Evolutionary conservation across 2,113 vertebrate genomes (phyloP).

Genomic region (Amazona guildingii): DNA sequence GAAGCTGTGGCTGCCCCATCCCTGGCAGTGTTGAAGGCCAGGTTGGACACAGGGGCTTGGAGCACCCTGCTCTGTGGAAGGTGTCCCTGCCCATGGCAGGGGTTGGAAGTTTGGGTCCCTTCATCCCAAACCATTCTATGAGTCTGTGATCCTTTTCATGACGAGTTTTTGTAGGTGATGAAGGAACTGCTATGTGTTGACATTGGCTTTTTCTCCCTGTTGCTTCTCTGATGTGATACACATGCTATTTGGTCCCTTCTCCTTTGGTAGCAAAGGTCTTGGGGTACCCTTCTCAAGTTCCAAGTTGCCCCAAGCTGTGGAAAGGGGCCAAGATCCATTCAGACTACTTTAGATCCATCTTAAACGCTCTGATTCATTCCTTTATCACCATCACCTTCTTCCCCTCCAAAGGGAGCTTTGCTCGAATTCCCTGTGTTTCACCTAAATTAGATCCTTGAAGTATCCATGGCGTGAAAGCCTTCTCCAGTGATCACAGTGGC

Average conservation of each 20-base stretch:
- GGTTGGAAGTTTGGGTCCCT: not conserved
- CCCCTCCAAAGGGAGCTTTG: not conserved
- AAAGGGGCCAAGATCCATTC: not conserved
- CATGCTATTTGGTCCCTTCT: not conserved
- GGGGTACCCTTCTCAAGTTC: not conserved
- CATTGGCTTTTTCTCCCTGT: not conserved
- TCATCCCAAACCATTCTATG: not conserved
- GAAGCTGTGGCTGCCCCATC: too few relatives aligned
- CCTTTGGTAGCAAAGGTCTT: not conserved
- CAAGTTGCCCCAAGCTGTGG: not conserved
- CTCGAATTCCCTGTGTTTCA: not conserved
- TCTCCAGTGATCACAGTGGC: not conserved
- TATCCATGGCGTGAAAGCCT: not conserved
- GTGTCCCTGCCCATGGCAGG: not conserved
- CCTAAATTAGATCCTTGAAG: not conserved
- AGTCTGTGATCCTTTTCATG: not conserved
- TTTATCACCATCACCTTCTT: not conserved
- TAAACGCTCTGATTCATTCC: not conserved
- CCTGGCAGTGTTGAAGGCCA: too few relatives aligned
- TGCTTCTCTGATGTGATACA: not conserved
- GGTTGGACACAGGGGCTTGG: not conserved
- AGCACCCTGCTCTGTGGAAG: not conserved
- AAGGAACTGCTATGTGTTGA: not conserved
- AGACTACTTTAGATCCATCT: not conserved
- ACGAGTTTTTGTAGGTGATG: not conserved